Evolutionary conservation across 2,797 vertebrate genomes (phyloP).

Genomic region (Lepilemur ruficaudatus): DNA sequence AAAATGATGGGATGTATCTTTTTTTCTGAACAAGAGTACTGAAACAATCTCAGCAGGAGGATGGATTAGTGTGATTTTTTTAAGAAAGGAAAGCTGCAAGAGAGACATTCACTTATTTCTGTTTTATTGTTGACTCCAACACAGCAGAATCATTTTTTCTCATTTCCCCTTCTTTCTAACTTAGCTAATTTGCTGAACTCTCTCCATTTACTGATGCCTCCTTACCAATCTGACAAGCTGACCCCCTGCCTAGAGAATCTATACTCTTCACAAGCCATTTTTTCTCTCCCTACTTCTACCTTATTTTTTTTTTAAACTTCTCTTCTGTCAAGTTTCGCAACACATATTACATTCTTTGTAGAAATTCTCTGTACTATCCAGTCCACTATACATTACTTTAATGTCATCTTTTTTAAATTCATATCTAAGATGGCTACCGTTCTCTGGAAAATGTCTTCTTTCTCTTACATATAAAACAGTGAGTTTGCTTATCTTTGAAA

Average conservation of each 20-base stretch:
- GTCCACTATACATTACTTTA: not conserved
- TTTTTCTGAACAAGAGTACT: conserved; percentile 42
- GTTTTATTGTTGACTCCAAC: conserved; percentile 50
- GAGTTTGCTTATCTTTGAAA: not conserved
- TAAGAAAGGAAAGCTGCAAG: not conserved
- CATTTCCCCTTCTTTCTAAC: conserved; percentile 19
- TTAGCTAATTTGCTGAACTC: conserved; percentile 46
- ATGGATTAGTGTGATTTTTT: conserved; percentile 23
- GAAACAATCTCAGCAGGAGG: conserved; percentile 50
- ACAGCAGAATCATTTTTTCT: conserved; percentile 47
- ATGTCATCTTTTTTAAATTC: not conserved
- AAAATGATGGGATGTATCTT: not conserved
- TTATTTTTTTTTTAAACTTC: not conserved
- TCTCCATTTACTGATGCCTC: conserved; percentile 16
- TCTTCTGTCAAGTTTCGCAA: not conserved
- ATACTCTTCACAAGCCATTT: not conserved
- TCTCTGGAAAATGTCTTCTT: not conserved
- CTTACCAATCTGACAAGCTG: not conserved
- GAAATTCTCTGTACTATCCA: not conserved
- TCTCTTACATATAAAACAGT: not conserved
- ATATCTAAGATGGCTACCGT: not conserved
- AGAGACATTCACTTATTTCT: conserved; percentile 30
- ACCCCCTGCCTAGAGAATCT: not conserved
- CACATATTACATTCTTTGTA: not conserved
- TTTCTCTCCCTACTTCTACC: not conserved